Conservation (phyloP, 2,797 vertebrate genomes). For the Lepus oiostolus region DNA sequence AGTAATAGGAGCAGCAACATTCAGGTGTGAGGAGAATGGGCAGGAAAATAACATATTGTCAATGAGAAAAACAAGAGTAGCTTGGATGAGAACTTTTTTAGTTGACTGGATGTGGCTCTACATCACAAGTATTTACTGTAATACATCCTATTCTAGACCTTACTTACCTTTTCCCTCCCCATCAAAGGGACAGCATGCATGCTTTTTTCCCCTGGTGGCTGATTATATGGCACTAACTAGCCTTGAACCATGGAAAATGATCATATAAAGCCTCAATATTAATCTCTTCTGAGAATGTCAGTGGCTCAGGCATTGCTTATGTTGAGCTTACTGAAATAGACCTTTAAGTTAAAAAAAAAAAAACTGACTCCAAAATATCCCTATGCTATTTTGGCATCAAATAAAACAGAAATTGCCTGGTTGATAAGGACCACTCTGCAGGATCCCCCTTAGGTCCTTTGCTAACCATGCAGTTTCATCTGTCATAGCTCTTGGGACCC, state of each 20-base stretch:
- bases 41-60: neutral
- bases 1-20: neutral
- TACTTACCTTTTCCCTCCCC: neutral
- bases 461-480: neutral
- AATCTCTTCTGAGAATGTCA: neutral
- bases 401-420: conserved; percentile 25
- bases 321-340: neutral
- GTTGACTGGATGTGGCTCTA: neutral
- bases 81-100: neutral
- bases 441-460: conserved; percentile 10
- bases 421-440: neutral
- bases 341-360: neutral
- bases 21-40: neutral
- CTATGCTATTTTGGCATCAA: conserved; percentile 39
- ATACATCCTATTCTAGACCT: neutral
- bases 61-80: conserved; percentile 1
- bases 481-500: neutral
- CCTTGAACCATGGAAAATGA: conserved; percentile 17
- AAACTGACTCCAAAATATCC: neutral
- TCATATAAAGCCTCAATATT: neutral
- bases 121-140: neutral
- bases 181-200: neutral
- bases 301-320: conserved; percentile 6
- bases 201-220: neutral
- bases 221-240: neutral